A percentile compares a stretch with the other conserved stretches of the same genome.
phyloP scores from a whole-genome alignment of 2,113 vertebrate genomes.

The Acinonyx jubatus region DNA sequence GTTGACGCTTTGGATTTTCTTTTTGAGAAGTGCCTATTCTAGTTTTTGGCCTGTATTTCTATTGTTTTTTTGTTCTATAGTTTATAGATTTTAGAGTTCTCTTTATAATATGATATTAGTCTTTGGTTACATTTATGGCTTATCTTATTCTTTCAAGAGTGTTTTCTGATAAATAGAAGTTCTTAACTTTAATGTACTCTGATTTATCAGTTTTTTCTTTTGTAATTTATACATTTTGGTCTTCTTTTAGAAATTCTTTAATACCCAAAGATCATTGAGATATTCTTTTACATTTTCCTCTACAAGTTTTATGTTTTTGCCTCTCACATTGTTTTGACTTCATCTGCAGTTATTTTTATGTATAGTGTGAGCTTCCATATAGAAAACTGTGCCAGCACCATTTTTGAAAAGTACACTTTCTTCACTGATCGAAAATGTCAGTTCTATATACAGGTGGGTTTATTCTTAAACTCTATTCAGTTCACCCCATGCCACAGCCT shows the following conservation, averaged over 20 bases:
- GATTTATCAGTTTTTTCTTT: not conserved
- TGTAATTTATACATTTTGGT: not conserved
- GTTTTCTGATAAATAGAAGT: slow-evolving; percentile 22
- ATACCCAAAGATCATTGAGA: not conserved
- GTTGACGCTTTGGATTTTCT: not conserved
- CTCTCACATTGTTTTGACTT: not conserved
- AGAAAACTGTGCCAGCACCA: not conserved
- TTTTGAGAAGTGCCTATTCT: slow-evolving; percentile 2
- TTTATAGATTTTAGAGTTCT: not conserved
- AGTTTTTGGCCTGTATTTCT: not conserved
- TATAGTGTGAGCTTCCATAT: not conserved
- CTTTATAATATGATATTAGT: not conserved
- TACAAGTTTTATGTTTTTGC: not conserved
- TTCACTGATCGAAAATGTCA: not conserved
- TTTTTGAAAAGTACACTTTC: slow-evolving; percentile 26
- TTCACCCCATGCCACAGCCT: not conserved
- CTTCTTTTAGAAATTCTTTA: slow-evolving; percentile 26
- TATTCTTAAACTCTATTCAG: not conserved
- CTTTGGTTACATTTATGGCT: not conserved
- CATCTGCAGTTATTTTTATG: not conserved
- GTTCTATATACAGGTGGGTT: not conserved
- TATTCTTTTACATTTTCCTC: not conserved
- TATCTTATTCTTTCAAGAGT: not conserved
- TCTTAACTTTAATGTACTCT: slow-evolving; percentile 28
- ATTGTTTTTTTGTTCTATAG: not conserved